Evolutionary conservation across 1,140 invertebrate species (phyloP).

Genomic region (Drosophila trapezifrons): DNA sequence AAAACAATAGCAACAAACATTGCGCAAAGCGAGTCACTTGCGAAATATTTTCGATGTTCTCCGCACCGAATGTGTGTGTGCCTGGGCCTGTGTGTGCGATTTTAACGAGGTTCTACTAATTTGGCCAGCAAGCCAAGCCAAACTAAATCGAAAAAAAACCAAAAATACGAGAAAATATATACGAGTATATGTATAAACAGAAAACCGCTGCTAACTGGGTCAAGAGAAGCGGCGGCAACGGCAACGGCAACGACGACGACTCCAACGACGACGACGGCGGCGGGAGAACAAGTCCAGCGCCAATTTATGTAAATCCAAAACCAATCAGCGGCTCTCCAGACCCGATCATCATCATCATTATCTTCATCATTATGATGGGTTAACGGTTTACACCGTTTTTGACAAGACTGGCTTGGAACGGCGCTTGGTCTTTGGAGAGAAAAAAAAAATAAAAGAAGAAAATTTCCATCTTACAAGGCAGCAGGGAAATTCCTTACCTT

Average conservation of each 20-base stretch:
- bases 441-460: neutral
- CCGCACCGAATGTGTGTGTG: neutral
- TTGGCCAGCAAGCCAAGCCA: slow-evolving; percentile 31
- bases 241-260: neutral
- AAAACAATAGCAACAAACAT: slow-evolving; percentile 32
- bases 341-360: slow-evolving; percentile 48
- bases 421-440: neutral
- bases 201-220: slow-evolving; percentile 58
- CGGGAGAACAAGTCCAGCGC: slow-evolving; percentile 43
- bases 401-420: slow-evolving; percentile 23
- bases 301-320: slow-evolving; percentile 81
- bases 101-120: slow-evolving; percentile 67
- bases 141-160: slow-evolving; percentile 1
- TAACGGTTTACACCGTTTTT: slow-evolving; percentile 68
- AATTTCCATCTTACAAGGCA: neutral
- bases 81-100: slow-evolving; percentile 15
- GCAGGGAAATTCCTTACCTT: slow-evolving; percentile 24
- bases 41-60: slow-evolving; percentile 44
- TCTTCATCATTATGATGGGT: slow-evolving; percentile 34
- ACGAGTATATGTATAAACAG: slow-evolving; percentile 2
- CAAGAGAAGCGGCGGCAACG: slow-evolving; percentile 46
- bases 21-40: slow-evolving; percentile 51
- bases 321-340: slow-evolving; percentile 63
- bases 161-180: neutral
- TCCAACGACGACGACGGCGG: slow-evolving; percentile 1